Evolutionary conservation across 2,888 invertebrate genomes (phyloP), one percentile per base, ranked within the genome.

Genomic region (Elgonia sp.): DNA sequence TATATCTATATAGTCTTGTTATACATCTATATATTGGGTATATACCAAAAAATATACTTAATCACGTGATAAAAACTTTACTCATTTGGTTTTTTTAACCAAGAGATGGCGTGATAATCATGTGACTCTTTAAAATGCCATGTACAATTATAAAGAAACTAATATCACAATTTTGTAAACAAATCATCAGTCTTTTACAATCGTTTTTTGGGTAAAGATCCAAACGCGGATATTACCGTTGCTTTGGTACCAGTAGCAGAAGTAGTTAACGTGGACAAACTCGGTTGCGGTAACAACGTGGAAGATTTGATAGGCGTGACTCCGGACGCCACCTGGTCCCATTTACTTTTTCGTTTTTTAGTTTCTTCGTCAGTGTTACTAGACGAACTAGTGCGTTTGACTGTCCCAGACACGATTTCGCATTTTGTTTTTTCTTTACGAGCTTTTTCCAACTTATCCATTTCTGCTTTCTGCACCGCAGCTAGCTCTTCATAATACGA

Each of bases 401-500:
- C 95, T 0, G 96, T 96, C 75, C 98, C 98, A 3, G 97, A 96
- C 0, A 97, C 96, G 93, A 98, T 97, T 93, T 98, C 98, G 70
- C 97, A 97, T 95, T 98, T 98, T 16, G 98, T 96, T 73, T 94
- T 94, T 53, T 98, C 97, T 94, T 98, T 98, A 90, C 97, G 96
- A 92, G 98, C 98, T 92, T 98, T 98, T 93, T 98, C 98, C 80
- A 98, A 95, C 92, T 97, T 97, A 86, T 98, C 97, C 98, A 99
- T 99, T 95, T 99, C 99, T 14, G 96, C 94, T 93, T 98, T 98
- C 93, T 99, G 99, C 0, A 97, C 97, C 92, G 97, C 97, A 0
- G 98, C 98, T 88, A 99, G 95, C 92, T 99, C 98, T 94, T 99
- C 99, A 94, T 98, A 99, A 93, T 96, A 99, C 0, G 99, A 99